A percentile compares a stretch with the other conserved stretches of the same genome.
Conservation (phyloP, 2,113 vertebrate species). For the Mormyrus lacerda region DNA sequence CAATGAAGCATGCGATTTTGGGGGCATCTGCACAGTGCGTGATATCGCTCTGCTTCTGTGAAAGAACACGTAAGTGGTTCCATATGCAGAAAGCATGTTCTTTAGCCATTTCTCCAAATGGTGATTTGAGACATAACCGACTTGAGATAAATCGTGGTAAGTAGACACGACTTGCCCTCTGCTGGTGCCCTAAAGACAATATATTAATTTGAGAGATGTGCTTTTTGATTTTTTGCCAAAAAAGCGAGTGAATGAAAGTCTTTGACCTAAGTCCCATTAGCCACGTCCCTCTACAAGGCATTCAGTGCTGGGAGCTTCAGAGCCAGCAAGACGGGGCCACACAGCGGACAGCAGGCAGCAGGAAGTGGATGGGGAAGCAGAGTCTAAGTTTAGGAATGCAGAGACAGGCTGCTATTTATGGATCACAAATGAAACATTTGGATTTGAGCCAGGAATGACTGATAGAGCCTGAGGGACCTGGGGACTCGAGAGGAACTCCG, state of each 20-base stretch:
- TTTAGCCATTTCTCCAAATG: background rate
- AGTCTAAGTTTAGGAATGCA: constrained; percentile 14
- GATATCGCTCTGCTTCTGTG: background rate
- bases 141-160: background rate
- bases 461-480: background rate
- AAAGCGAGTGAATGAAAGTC: background rate
- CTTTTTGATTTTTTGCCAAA: constrained; percentile 3
- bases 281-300: background rate
- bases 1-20: background rate
- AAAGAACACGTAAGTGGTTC: background rate
- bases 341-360: background rate
- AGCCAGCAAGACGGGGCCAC: background rate
- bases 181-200: background rate
- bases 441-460: no score
- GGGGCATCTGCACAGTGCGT: background rate
- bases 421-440: background rate
- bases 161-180: background rate
- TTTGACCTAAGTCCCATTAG: background rate
- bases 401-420: background rate
- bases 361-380: background rate
- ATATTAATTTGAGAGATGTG: background rate
- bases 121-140: background rate
- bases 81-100: background rate
- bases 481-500: background rate
- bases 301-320: background rate